Evolutionary conservation across 2,888 invertebrate species (phyloP), one percentile per base, ranked within the genome.

Genomic region (Smittia sp.): DNA sequence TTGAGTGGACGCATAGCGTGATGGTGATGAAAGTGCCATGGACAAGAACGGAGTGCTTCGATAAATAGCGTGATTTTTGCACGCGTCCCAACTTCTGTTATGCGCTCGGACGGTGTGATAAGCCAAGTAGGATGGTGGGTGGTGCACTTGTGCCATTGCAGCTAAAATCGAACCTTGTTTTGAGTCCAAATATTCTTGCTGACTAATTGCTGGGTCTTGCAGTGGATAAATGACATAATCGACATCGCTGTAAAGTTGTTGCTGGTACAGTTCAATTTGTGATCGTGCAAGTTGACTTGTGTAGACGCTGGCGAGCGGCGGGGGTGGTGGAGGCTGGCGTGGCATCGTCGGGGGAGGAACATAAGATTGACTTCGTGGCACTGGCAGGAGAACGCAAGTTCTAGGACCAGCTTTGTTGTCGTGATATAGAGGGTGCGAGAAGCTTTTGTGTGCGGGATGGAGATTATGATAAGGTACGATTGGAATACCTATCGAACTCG

Each of bases 211-310:
- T 9, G 94, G 94, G 81, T 95, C 94, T 82, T 94, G 94, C 75
- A 94, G 81, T 0, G 94, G 94, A 79, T 94, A 95, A 80, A 94
- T 93, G 6, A 95, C 94, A 79, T 93, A 95, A 81, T 95, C 94
- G 1, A 93, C 93, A 79, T 95, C 94, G 75, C 94, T 94, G 78
- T 93, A 93, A 74, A 95, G 85, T 79, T 94, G 94, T 79, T 93
- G 93, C 78, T 93, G 92, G 78, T 93, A 95, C 78, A 93, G 90
- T 76, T 93, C 92, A 75, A 94, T 90, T 79, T 93, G 94, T 24
- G 89, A 89, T 18, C 89, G 84, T 0, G 89, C 88, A 58, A 90
- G 82, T 77, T 90, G 89, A 77, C 87, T 87, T 39, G 89, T 86
- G 77, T 89, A 90, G 0, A 89, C 87, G 0, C 91, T 90, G 0